Conservation (phyloP, 1,140 invertebrate genomes). For the Batillaria attramentaria region DNA sequence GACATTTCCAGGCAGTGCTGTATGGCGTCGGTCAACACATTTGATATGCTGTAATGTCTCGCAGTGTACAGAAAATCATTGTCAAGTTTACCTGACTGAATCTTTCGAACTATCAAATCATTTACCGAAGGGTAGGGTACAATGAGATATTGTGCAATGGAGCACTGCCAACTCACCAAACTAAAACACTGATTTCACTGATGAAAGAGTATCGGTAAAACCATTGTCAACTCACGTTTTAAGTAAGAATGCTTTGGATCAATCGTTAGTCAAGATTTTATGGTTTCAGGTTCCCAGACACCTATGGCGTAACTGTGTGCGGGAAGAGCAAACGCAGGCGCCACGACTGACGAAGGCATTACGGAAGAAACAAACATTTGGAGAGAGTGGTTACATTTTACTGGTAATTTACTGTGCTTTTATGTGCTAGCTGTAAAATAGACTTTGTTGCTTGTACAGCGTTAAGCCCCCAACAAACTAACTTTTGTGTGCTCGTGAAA, state of each 20-base stretch:
- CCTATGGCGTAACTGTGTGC: background rate
- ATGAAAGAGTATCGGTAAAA: background rate
- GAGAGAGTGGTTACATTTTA: constrained; percentile 30
- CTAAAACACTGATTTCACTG: background rate
- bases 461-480: too few species aligned
- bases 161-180: background rate
- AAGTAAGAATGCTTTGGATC: background rate
- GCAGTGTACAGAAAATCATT: too few species aligned
- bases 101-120: too few species aligned
- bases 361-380: constrained; percentile 27
- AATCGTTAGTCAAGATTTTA: background rate
- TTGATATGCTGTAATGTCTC: too few species aligned
- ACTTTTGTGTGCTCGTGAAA: too few species aligned
- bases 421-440: background rate
- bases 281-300: constrained; percentile 10
- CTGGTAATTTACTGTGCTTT: too few species aligned
- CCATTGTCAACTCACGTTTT: background rate
- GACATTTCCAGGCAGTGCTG: too few species aligned
- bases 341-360: constrained; percentile 31
- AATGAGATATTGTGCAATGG: too few species aligned
- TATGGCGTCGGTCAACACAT: too few species aligned
- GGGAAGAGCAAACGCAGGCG: constrained; percentile 12
- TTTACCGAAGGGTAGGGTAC: too few species aligned
- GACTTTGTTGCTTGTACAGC: background rate
- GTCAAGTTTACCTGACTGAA: too few species aligned